Evolutionary conservation across 2,888 invertebrate genomes (phyloP), one percentile per base, ranked within the genome.

Genomic region (Amphipyra tragopoginis): DNA sequence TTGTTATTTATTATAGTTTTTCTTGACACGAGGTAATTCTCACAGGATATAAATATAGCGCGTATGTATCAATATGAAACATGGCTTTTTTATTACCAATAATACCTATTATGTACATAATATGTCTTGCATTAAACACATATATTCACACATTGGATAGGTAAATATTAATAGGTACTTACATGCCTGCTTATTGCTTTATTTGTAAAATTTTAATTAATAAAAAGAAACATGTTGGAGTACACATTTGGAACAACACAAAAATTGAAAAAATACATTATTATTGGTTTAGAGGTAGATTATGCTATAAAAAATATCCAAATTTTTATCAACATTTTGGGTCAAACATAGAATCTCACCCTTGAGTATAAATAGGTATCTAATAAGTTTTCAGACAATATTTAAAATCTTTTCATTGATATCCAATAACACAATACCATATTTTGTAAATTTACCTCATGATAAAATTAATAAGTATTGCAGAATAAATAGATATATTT

Each of bases 81-180:
- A 65, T 44, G 10, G 14, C 10, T 11, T 61, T 45, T 56, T 47
- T 56, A 56, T 42, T 51, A 15, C 29, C 40, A 42, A 14, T 56
- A 47, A 40, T 50, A 33, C 47, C n/a, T n/a, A n/a, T n/a, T n/a
- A n/a, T n/a, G n/a, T 39, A 40, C 44, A 45, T 34, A n/a, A 14
- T 8, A 10, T 34, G 29, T 33, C 11, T 56, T 44, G 15, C 10
- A 10, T 43, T 29, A 15, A 13, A 34, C 34, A n/a, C 36, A 59
- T 51, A 57, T 26, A 48, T 52, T 34, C 14, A 14, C 5, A 15
- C 13, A 43, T 50, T 48, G 10, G 7, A 10, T 39, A 49, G 11
- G 14, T 14, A 50, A 13, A n/a, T n/a, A n/a, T n/a, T n/a, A n/a
- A n/a, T n/a, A n/a, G n/a, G n/a, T n/a, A n/a, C n/a, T n/a, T n/a